phyloP scores from a whole-genome alignment of 2,797 vertebrate genomes.

The Nothura maculosa region DNA sequence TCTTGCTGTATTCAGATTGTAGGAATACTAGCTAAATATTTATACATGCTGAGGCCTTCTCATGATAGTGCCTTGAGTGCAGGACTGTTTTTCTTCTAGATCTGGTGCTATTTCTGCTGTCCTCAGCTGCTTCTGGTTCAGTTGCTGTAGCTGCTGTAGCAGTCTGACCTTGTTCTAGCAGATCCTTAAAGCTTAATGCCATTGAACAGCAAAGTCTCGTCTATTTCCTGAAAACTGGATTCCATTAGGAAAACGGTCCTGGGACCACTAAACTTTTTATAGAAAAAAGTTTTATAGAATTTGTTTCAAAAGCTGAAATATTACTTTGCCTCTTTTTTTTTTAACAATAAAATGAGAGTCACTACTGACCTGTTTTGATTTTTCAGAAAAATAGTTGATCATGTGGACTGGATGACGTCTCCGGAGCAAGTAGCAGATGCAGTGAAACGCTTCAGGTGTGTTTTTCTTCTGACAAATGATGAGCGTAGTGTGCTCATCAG shows the following conservation, averaged over 20 bases:
- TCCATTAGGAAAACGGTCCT: not conserved
- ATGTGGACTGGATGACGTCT: conserved; percentile 97
- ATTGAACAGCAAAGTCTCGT: not conserved
- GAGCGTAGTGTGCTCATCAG: not conserved
- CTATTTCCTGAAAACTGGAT: not conserved
- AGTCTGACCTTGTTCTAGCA: not conserved
- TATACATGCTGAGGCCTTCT: not conserved
- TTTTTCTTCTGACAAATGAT: not conserved
- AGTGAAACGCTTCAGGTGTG: conserved; percentile 98
- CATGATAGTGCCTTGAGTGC: not conserved
- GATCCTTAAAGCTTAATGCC: not conserved
- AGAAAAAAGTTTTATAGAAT: not conserved
- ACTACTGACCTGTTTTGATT: conserved; percentile 52
- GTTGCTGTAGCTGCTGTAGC: not conserved
- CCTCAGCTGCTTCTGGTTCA: not conserved
- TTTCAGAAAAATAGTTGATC: conserved; percentile 98
- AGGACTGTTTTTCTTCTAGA: not conserved
- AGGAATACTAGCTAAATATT: not conserved
- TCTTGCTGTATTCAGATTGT: not conserved
- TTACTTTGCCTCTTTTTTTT: not conserved
- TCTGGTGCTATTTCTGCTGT: not conserved
- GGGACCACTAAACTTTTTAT: too few relatives aligned
- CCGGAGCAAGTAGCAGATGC: conserved; percentile 98
- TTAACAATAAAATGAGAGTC: not conserved
- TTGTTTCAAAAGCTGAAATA: not conserved